Evolutionary conservation across 2,113 vertebrate species (phyloP).

Genomic region (Peromyscus polionotus): DNA sequence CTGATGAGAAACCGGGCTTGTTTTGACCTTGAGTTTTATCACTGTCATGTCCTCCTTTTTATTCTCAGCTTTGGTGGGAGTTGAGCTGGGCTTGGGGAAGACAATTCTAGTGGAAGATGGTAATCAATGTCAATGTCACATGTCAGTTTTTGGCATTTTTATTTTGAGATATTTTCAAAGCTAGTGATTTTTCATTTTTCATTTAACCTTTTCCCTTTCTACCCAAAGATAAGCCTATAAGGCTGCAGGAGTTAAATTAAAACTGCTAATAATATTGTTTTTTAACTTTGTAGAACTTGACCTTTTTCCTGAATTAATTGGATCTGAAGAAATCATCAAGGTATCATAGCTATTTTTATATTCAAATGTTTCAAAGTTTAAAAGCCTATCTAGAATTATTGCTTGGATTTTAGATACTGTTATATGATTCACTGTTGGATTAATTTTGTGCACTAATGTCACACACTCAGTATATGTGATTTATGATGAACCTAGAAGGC

Average conservation of each 20-base stretch:
- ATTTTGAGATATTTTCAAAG: slow-evolving; percentile 49
- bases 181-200: not conserved
- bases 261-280: slow-evolving; percentile 77
- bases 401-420: not conserved
- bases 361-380: slow-evolving; percentile 71
- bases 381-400: not conserved
- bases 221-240: not conserved
- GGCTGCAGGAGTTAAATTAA: slow-evolving; percentile 35
- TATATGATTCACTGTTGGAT: not conserved
- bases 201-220: not conserved
- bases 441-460: not conserved
- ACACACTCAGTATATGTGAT: not conserved
- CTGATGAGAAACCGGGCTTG: not conserved
- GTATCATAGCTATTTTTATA: slow-evolving; percentile 79
- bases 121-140: not conserved
- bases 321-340: slow-evolving; percentile 90
- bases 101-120: not conserved
- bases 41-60: not conserved
- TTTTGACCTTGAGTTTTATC: not conserved
- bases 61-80: not conserved
- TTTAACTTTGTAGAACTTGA: slow-evolving; percentile 89
- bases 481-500: not conserved
- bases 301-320: slow-evolving; percentile 88
- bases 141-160: not conserved
- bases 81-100: not conserved